Conservation (phyloP, 2,797 vertebrate genomes). For the Merluccius polli region DNA sequence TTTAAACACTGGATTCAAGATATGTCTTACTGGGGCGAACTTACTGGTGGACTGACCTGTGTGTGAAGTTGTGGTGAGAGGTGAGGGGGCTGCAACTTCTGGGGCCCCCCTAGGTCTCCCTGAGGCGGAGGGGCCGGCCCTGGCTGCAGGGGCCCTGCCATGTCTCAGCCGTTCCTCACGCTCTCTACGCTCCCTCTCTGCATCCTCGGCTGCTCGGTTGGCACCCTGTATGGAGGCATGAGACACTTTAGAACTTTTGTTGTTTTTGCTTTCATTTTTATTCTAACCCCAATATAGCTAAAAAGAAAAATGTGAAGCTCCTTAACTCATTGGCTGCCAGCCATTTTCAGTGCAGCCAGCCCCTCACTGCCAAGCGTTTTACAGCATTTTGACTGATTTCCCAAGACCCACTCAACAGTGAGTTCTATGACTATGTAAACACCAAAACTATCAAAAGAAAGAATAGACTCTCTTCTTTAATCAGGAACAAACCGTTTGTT, state of each 20-base stretch:
- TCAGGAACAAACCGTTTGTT: no score
- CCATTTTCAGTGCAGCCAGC: no score
- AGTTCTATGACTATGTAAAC: no score
- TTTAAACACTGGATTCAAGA: no score
- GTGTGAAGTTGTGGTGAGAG: constrained; percentile 86
- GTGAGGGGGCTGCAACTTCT: constrained; percentile 85
- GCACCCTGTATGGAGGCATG: constrained; percentile 74
- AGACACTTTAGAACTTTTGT: neutral
- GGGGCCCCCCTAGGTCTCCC: constrained; percentile 84
- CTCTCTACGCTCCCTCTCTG: constrained; percentile 88
- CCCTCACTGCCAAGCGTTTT: no score
- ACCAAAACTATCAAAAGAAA: no score
- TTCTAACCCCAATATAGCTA: neutral
- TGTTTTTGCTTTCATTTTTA: neutral
- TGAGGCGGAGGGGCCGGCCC: constrained; percentile 86
- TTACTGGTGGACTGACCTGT: constrained; percentile 62
- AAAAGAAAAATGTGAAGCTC: neutral
- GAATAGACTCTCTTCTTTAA: no score
- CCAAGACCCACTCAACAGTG: no score
- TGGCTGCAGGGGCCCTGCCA: constrained; percentile 81
- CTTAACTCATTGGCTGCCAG: no score
- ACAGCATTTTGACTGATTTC: no score
- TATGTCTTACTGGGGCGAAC: no score
- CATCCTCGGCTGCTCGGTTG: constrained; percentile 87
- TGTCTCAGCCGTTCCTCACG: constrained; percentile 90